Conservation (phyloP, 2,113 vertebrate genomes). For the Hystrix brachyura region DNA sequence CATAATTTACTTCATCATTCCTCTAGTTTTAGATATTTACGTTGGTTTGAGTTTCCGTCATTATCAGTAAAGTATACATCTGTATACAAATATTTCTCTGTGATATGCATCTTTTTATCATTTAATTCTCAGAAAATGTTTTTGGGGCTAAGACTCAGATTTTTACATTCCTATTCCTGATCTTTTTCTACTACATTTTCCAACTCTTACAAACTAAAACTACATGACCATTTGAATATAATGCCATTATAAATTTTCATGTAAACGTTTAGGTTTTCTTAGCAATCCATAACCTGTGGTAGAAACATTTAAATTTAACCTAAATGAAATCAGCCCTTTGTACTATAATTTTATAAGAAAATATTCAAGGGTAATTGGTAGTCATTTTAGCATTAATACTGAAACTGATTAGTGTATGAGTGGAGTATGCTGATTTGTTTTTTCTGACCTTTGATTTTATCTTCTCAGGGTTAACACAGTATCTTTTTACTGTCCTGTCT, state of each 20-base stretch:
- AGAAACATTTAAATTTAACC: background rate
- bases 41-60: background rate
- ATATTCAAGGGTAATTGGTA: background rate
- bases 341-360: background rate
- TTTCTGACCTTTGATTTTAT: background rate
- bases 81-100: slow-evolving; percentile 15
- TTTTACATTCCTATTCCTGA: background rate
- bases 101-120: background rate
- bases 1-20: slow-evolving; percentile 36
- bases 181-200: slow-evolving; percentile 21
- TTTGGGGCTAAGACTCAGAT: background rate
- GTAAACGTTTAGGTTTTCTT: slow-evolving; percentile 10
- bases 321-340: background rate
- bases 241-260: slow-evolving; percentile 11
- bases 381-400: background rate
- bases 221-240: slow-evolving; percentile 36
- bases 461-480: background rate
- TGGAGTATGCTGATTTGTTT: background rate
- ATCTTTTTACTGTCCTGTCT: background rate
- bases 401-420: slow-evolving; percentile 3
- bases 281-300: background rate
- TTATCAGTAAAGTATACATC: background rate
- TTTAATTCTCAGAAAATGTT: background rate
- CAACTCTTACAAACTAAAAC: slow-evolving; percentile 35
- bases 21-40: background rate